Evolutionary conservation across 2,888 invertebrate genomes (phyloP).

Genomic region (Xanthia icteritia): DNA sequence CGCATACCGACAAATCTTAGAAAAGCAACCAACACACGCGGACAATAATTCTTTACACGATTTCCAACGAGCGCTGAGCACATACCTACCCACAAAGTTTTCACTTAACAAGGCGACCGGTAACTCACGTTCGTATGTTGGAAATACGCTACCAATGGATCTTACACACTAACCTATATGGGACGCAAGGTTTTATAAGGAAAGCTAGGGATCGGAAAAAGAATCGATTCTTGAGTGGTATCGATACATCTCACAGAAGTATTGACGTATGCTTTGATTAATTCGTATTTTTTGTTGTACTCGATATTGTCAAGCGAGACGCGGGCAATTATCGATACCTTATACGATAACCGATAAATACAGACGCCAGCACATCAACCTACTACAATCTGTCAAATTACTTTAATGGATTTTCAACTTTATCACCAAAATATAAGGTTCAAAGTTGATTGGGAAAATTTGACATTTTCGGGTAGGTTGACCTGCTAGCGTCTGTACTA

Average conservation of each 20-base stretch:
- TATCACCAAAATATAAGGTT: too few species aligned
- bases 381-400: too few species aligned
- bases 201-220: constrained; percentile 35
- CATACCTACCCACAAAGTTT: constrained; percentile 67
- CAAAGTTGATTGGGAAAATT: too few species aligned
- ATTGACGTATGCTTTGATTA: not conserved
- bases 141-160: constrained; percentile 31
- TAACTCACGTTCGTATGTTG: constrained; percentile 56
- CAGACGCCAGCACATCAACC: too few species aligned
- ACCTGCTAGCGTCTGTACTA: too few species aligned
- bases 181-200: constrained; percentile 22
- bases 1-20: constrained; percentile 56
- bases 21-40: constrained; percentile 46
- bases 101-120: constrained; percentile 76
- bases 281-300: not conserved
- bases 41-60: constrained; percentile 68
- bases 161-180: constrained; percentile 54
- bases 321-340: not conserved
- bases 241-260: not conserved
- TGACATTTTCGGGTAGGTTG: too few species aligned
- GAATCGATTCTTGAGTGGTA: constrained; percentile 10
- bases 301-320: not conserved
- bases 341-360: not conserved
- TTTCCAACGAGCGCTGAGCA: constrained; percentile 71
- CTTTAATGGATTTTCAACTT: too few species aligned